These are phyloP conservation scores for Alectoris magna DNA, from an alignment of 2,797 vertebrate genomes.

Conservation along the genomic window DNA sequence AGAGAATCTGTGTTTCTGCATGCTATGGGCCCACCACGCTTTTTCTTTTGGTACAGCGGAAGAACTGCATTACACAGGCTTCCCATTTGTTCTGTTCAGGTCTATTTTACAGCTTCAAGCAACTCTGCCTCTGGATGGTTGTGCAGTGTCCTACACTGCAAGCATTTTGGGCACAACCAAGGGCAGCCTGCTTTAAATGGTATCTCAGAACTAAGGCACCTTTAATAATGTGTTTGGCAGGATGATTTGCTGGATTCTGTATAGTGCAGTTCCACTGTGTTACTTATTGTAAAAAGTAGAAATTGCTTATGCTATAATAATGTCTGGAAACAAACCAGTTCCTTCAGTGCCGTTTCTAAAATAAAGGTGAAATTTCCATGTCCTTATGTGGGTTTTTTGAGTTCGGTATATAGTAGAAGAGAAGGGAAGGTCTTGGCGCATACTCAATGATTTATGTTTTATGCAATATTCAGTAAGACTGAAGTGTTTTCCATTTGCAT, in stretches of 20 bases:
- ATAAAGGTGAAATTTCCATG: conserved; percentile 37
- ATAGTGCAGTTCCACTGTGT: neutral
- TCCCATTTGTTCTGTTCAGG: neutral
- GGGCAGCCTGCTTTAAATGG: neutral
- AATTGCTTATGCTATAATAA: conserved; percentile 25
- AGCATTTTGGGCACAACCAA: neutral
- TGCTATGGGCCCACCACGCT: rapidly evolving
- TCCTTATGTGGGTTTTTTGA: neutral
- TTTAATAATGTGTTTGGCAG: neutral
- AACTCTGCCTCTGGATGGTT: neutral
- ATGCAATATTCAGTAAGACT: conserved; percentile 54
- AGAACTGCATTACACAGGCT: neutral
- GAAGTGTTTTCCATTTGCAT: conserved; percentile 16
- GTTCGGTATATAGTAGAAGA: neutral
- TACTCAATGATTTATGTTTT: conserved; percentile 54
- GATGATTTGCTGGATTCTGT: neutral
- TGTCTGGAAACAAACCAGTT: neutral
- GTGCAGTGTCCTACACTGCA: conserved; percentile 21
- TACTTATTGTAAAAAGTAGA: neutral
- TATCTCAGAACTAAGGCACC: neutral
- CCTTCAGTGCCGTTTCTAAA: conserved; percentile 45
- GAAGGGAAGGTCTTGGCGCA: conserved; percentile 1
- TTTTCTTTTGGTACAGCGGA: neutral
- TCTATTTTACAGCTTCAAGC: neutral
- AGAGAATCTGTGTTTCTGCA: neutral